A percentile compares a stretch with the other conserved stretches of the same genome.
These are phyloP conservation scores for Drosophila quadrilineata DNA, from an alignment of 1,140 invertebrate genomes.

Conservation along the genomic window DNA sequence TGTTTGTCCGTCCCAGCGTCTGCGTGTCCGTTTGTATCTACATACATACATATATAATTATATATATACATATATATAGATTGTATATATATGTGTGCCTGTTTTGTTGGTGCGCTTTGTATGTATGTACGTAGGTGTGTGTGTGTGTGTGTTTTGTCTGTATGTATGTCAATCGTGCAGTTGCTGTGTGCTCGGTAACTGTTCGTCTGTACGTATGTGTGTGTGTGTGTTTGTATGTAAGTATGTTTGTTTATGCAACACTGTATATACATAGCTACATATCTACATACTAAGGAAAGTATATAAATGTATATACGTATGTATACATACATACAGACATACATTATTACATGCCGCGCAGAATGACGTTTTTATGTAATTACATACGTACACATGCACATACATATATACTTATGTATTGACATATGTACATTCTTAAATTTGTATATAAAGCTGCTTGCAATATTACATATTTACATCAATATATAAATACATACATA, in stretches of 20 bases:
- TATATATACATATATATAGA: slow-evolving; percentile 57
- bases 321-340: slow-evolving; percentile 30
- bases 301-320: slow-evolving; percentile 30
- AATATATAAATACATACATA: slow-evolving; percentile 44
- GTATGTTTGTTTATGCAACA: slow-evolving; percentile 38
- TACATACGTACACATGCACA: slow-evolving; percentile 1
- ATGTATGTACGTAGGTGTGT: slow-evolving; percentile 29
- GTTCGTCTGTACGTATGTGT: slow-evolving; percentile 53
- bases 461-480: slow-evolving; percentile 28
- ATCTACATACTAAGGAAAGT: slow-evolving; percentile 20
- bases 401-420: slow-evolving; percentile 18
- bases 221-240: slow-evolving; percentile 26
- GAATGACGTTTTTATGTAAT: too few relatives aligned
- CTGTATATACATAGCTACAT: slow-evolving; percentile 23
- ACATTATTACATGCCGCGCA: slow-evolving; percentile 28
- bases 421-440: slow-evolving; percentile 2
- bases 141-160: slow-evolving; percentile 44
- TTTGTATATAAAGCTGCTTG: slow-evolving; percentile 21
- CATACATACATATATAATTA: slow-evolving; percentile 31
- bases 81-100: slow-evolving; percentile 38
- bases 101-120: slow-evolving; percentile 48
- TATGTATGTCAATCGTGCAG: slow-evolving; percentile 72
- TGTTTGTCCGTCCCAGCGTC: slow-evolving; percentile 46
- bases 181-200: slow-evolving; percentile 70
- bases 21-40: slow-evolving; percentile 57